phyloP scores from a whole-genome alignment of 2,888 invertebrate genomes.

The Ophion obscuratus region DNA sequence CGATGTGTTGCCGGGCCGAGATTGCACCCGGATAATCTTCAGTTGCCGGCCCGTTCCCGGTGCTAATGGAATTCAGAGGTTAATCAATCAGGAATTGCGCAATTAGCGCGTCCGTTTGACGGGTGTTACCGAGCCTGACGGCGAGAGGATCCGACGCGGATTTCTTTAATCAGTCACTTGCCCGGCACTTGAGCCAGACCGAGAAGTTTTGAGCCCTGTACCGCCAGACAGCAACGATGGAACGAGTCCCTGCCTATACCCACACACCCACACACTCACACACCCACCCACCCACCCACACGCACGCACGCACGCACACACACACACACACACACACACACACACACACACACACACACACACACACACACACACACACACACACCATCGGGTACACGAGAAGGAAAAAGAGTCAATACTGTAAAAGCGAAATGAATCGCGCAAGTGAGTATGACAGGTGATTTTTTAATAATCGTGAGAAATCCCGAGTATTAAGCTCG shows the following conservation, averaged over 20 bases:
- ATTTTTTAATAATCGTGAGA: constrained; percentile 74
- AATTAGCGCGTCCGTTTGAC: constrained; percentile 80
- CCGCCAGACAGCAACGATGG: constrained; percentile 54
- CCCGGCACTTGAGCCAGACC: constrained; percentile 58
- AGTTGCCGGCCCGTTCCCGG: constrained; percentile 37
- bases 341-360: constrained; percentile 27
- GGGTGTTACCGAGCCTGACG: constrained; percentile 71
- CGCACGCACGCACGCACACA: constrained; percentile 31
- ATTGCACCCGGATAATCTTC: constrained; percentile 69
- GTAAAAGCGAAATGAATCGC: constrained; percentile 77
- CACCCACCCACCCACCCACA: constrained; percentile 24
- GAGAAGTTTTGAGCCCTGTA: constrained; percentile 24
- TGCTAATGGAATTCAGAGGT: constrained; percentile 73
- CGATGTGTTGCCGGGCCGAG: constrained; percentile 53
- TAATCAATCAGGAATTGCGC: constrained; percentile 79
- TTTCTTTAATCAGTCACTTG: constrained; percentile 81
- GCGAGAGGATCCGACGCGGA: constrained; percentile 76
- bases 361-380: constrained; percentile 35
- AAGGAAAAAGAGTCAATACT: constrained; percentile 65
- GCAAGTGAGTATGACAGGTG: constrained; percentile 78
- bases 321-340: neutral
- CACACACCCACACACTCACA: neutral
- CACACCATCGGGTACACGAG: constrained; percentile 22
- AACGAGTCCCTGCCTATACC: constrained; percentile 30
- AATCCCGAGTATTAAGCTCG: constrained; percentile 8